These are phyloP conservation scores for Frieseomelitta varia DNA, from an alignment of 1,140 invertebrate genomes.

Conservation along the genomic window DNA sequence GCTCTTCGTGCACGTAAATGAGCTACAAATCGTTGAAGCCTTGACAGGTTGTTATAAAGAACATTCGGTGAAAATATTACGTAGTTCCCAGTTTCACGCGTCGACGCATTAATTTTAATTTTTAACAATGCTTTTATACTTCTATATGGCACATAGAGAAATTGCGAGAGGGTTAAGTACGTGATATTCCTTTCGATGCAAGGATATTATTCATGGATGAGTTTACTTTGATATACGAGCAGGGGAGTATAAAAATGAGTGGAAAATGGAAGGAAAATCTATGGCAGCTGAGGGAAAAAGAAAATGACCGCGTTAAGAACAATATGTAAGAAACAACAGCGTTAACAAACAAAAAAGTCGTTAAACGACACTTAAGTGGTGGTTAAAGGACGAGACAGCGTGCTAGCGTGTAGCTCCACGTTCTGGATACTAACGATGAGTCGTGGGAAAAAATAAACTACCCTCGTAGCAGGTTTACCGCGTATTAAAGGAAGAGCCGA, in stretches of 20 bases:
- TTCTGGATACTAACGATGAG: constrained; percentile 47
- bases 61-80: constrained; percentile 31
- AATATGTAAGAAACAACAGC: constrained; percentile 19
- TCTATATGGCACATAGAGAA: too few relatives aligned
- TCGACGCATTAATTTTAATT: constrained; percentile 24
- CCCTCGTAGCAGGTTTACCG: not conserved
- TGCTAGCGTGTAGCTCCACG: not conserved
- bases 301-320: constrained; percentile 8
- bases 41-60: not conserved
- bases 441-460: constrained; percentile 28
- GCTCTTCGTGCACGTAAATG: constrained; percentile 39
- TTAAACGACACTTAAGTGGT: constrained; percentile 68
- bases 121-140: not conserved
- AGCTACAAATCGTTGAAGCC: constrained; percentile 25
- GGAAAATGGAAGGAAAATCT: not conserved
- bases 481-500: not conserved
- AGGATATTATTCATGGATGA: not conserved
- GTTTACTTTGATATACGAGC: not conserved
- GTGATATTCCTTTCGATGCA: not conserved
- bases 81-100: not conserved
- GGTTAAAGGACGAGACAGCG: constrained; percentile 52
- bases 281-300: not conserved
- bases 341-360: constrained; percentile 58
- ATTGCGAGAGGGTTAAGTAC: not conserved
- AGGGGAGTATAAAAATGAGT: not conserved